A percentile compares a stretch with the other conserved stretches of the same genome.
These are phyloP conservation scores for Amphiprion ocellaris DNA, from an alignment of 2,113 vertebrate species.

Conservation along the genomic window DNA sequence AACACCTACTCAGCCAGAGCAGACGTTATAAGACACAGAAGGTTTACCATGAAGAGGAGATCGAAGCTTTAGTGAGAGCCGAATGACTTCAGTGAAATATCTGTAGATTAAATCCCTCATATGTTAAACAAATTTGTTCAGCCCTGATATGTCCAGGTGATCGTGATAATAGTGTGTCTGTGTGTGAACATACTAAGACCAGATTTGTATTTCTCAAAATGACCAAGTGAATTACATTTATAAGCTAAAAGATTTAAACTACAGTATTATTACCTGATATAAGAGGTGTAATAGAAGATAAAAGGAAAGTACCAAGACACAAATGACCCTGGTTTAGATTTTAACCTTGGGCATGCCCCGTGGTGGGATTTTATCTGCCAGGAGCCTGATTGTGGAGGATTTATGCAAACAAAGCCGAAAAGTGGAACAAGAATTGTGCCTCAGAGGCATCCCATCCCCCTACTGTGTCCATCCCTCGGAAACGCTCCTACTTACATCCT, in stretches of 20 bases:
- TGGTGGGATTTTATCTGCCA: constrained; percentile 3
- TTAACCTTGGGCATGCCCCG: not conserved
- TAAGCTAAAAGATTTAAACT: not conserved
- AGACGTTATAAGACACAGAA: constrained; percentile 42
- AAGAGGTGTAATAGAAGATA: not conserved
- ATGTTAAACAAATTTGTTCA: constrained; percentile 18
- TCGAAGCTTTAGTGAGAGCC: constrained; percentile 11
- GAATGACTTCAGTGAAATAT: not conserved
- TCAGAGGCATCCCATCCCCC: not conserved
- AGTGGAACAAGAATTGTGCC: constrained; percentile 9
- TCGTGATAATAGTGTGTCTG: not conserved
- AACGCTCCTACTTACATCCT: not conserved
- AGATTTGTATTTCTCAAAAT: not conserved
- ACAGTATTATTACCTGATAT: not conserved
- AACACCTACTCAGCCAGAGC: constrained; percentile 53
- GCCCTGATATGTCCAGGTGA: not conserved
- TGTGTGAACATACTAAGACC: not conserved
- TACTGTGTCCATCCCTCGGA: not conserved
- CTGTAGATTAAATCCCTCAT: not conserved
- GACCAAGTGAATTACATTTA: not conserved
- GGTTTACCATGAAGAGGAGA: constrained; percentile 45
- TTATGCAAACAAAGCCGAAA: constrained; percentile 32
- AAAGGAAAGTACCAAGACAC: not conserved
- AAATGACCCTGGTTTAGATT: constrained; percentile 1
- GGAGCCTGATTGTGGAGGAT: constrained; percentile 25